Base-by-base conservation (phyloP, 2,888 invertebrate genomes). In the Patella depressa region DNA sequence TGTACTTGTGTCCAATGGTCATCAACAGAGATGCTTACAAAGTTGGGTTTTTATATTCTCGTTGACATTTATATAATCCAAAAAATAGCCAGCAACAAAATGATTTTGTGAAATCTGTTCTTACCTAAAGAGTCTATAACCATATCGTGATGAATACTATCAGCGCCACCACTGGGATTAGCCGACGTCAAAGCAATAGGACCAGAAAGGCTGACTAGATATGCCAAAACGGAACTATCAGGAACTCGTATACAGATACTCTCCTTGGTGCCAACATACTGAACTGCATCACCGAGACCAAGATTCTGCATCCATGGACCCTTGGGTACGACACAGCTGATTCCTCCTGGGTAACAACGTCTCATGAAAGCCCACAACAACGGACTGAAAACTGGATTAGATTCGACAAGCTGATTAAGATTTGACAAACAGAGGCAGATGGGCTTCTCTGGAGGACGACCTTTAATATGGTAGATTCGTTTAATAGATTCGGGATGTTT, bases 391-490 rank as follows among this genome's bases (percentile, higher is more conserved):
- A 81, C 80, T 3, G 86, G 85, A 34, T 81, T 78, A 17, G 84
- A 84, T 12, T 72, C 82, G 14, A 73, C 81, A 29, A 86, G 80
- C 74, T 86, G 86, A 34, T 85, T 83, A 15, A 86, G 82, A 54
- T 81, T 81, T n/a, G 85, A 83, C 59, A 86, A 82, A 76, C 86
- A 86, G n/a, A 86, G 77, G 71, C 86, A 86, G 72, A 86, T 86
- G 12, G 86, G 86, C 73, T 86, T 86, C 80, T 86, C 85, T 19
- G 84, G 81, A 4, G 86, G 86, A 17, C 86, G 82, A 11, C 84
- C 86, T 77, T 86, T 86, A 69, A 85, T 81, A 75, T 83, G 80
- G 79, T 85, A 86, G 19, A 86, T 84, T 9, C 81, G 80, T 24
- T 74, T 80, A 55, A 86, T 84, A 53, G 84, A 84, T n/a, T 81